Conservation (phyloP, 2,888 invertebrate species). For the Brachyptera putata region DNA sequence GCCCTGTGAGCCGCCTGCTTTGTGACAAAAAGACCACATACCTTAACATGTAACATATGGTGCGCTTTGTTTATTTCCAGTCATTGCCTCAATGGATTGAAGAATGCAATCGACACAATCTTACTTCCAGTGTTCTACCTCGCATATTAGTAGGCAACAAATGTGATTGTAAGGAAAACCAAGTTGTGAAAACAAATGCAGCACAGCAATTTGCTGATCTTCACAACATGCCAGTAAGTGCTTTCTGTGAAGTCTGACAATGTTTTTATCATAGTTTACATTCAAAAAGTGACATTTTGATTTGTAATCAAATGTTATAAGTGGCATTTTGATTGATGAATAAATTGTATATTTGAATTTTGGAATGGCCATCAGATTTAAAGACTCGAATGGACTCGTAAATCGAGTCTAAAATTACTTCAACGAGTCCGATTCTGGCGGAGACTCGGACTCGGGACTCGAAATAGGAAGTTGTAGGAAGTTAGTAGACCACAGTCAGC, state of each 20-base stretch:
- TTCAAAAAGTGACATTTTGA: neutral
- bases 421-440: no score
- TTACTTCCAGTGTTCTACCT: slow-evolving; percentile 55
- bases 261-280: neutral
- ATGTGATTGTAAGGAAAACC: slow-evolving; percentile 61
- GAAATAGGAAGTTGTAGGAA: no score
- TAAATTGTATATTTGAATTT: no score
- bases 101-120: slow-evolving; percentile 65
- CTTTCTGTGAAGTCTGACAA: neutral
- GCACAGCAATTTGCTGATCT: slow-evolving; percentile 71
- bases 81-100: slow-evolving; percentile 69
- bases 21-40: neutral
- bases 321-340: no score
- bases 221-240: slow-evolving; percentile 64
- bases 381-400: no score
- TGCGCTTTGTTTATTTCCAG: slow-evolving; percentile 41
- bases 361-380: no score
- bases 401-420: no score
- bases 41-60: neutral
- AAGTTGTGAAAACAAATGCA: slow-evolving; percentile 62
- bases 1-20: no score
- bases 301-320: no score
- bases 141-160: slow-evolving; percentile 77
- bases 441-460: no score
- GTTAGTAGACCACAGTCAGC: no score